Percentiles rank a stretch among this genome's conserved stretches.
phyloP scores from a whole-genome alignment of 2,888 invertebrate genomes.

The Eretmocerus hayati region DNA sequence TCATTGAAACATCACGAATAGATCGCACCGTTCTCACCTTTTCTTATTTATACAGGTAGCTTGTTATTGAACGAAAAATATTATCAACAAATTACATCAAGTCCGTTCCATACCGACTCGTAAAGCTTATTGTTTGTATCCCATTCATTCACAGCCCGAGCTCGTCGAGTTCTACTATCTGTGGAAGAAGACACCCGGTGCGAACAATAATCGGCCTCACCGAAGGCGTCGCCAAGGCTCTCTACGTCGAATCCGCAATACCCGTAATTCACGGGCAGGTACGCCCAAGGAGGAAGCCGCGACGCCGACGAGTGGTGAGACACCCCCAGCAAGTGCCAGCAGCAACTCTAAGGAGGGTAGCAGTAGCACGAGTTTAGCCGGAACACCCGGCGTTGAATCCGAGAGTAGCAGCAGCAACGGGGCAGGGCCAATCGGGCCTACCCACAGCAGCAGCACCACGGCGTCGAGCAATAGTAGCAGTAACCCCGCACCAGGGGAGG shows the following conservation, averaged over 20 bases:
- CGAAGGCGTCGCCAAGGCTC: constrained; percentile 82
- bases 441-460: constrained; percentile 5
- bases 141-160: constrained; percentile 66
- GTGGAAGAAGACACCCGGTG: constrained; percentile 99
- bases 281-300: constrained; percentile 68
- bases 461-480: constrained; percentile 33
- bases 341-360: constrained; percentile 33
- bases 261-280: constrained; percentile 77
- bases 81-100: background rate
- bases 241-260: constrained; percentile 78
- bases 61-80: too few relatives aligned
- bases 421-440: constrained; percentile 46
- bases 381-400: constrained; percentile 36
- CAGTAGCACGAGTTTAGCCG: constrained; percentile 16
- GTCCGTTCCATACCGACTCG: too few relatives aligned
- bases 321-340: constrained; percentile 27
- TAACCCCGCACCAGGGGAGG: constrained; percentile 49
- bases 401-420: constrained; percentile 56
- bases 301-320: constrained; percentile 47
- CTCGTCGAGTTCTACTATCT: constrained; percentile 97
- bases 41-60: too few relatives aligned
- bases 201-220: constrained; percentile 92
- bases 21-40: too few relatives aligned
- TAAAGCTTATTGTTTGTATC: too few relatives aligned
- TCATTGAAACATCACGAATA: too few relatives aligned